Base-by-base conservation (phyloP, 2,113 vertebrate genomes). In the Desmodus rotundus region DNA sequence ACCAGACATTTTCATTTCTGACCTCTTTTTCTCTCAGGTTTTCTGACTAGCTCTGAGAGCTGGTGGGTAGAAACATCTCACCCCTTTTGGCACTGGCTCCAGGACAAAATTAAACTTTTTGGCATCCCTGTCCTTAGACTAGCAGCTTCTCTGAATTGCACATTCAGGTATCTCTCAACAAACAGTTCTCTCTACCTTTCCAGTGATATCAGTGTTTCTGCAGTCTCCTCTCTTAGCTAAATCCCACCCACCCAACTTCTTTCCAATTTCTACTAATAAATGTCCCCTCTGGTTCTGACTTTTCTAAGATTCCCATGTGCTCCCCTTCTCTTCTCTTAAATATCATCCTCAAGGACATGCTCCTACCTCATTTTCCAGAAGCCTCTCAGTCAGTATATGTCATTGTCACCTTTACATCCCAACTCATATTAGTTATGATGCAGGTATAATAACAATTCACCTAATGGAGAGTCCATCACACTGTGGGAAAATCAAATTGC, bases 31-130 rank as follows among this genome's bases (percentile, higher is more conserved):
- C 70, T 91, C n/a, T 65, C 58, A 20, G 52, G 85, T 82, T 90
- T 26, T 56, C 56, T 82, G 76, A 36, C n/a, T 45, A 72, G 58
- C 50, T 85, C 28, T 89, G 36, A 77, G 73, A 91, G 67, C 28
- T 81, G 58, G 50, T 85, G 17, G 50, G n/a, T 36, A 72, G 45
- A 93, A 65, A 82, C 38, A 89, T 56, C 33, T 81, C 24, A 52
- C 47, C n/a, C n/a, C 36, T 72, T 88, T 78, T 65, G 83, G 58
- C 43, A 45, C 87, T 77, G 89, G 73, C 41, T 74, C 7, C 24
- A 91, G 52, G 83, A n/a, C 94, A 88, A 87, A 77, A 81, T 88
- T n/a, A 88, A 90, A 43, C 38, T 86, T 91, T 85, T 67, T 94
- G 87, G 61, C 61, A 73, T 24, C n/a, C 26, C 36, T 33, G 28